Conservation (phyloP, 2,888 invertebrate genomes). For the Phyllotreta cruciferae region DNA sequence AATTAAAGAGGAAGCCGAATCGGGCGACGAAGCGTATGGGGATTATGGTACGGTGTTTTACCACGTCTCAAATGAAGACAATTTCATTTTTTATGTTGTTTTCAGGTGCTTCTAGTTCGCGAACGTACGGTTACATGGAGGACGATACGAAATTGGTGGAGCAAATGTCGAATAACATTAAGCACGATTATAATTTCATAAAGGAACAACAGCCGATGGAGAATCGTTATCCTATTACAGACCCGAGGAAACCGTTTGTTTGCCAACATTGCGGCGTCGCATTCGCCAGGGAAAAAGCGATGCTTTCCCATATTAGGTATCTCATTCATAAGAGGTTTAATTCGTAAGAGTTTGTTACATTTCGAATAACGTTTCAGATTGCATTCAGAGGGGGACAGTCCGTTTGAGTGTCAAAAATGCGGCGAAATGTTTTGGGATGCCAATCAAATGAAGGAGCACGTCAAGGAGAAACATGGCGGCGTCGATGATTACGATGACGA, state of each 20-base stretch:
- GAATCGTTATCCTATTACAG: conserved; percentile 66
- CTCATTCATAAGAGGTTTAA: no score
- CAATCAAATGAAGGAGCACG: conserved; percentile 67
- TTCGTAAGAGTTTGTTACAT: no score
- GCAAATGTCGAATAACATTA: conserved; percentile 58
- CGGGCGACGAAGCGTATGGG: conserved; percentile 43
- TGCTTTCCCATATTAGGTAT: conserved; percentile 74
- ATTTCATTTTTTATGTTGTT: conserved; percentile 4
- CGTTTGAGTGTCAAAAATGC: conserved; percentile 79
- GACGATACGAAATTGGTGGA: conserved; percentile 62
- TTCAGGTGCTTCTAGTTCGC: conserved; percentile 52
- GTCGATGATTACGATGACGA: conserved; percentile 57
- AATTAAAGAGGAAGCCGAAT: conserved; percentile 53
- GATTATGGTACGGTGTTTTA: conserved; percentile 39
- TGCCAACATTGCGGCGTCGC: conserved; percentile 79
- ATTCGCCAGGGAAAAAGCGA: conserved; percentile 80
- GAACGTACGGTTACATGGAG: conserved; percentile 61
- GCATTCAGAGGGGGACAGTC: conserved; percentile 65
- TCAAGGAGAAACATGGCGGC: conserved; percentile 66
- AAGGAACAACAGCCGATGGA: conserved; percentile 42
- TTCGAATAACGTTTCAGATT: conserved; percentile 26
- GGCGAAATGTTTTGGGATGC: conserved; percentile 83
- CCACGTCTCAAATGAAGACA: no score
- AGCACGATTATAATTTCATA: conserved; percentile 37
- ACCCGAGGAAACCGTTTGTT: conserved; percentile 80